Evolutionary conservation across 2,888 invertebrate species (phyloP).

Genomic region (Seira musarum): DNA sequence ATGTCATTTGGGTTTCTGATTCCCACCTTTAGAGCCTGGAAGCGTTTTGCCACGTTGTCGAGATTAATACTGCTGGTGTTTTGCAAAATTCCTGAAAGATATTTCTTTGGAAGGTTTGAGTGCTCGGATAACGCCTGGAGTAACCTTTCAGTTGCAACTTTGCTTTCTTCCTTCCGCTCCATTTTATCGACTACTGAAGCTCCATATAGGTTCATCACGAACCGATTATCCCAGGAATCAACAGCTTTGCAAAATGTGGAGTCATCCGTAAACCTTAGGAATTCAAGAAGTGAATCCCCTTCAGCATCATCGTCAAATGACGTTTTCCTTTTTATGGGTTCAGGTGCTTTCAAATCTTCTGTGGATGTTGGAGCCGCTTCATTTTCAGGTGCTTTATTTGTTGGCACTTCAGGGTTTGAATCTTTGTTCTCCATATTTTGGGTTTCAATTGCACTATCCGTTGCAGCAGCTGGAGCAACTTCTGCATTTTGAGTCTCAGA

Average conservation of each 20-base stretch:
- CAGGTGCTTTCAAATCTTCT: neutral
- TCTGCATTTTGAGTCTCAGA: neutral
- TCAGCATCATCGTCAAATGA: neutral
- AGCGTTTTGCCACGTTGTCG: conserved; percentile 33
- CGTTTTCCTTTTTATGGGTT: conserved; percentile 3
- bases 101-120: conserved; percentile 34
- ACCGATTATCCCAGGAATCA: conserved; percentile 65
- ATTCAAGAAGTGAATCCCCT: conserved; percentile 32
- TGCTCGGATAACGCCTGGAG: conserved; percentile 43
- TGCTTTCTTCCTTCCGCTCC: neutral
- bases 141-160: conserved; percentile 29
- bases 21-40: conserved; percentile 37
- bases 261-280: conserved; percentile 57
- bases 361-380: neutral
- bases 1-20: too few relatives aligned
- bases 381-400: neutral
- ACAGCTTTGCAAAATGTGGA: conserved; percentile 60
- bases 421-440: too few relatives aligned
- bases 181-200: conserved; percentile 61
- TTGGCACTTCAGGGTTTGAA: too few relatives aligned
- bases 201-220: conserved; percentile 63
- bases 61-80: conserved; percentile 57
- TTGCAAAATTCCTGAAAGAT: conserved; percentile 51
- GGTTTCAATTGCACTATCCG: too few relatives aligned
- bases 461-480: neutral